Evolutionary conservation across 2,888 invertebrate species (phyloP).

Genomic region (Sinodicranocentrus sp.): DNA sequence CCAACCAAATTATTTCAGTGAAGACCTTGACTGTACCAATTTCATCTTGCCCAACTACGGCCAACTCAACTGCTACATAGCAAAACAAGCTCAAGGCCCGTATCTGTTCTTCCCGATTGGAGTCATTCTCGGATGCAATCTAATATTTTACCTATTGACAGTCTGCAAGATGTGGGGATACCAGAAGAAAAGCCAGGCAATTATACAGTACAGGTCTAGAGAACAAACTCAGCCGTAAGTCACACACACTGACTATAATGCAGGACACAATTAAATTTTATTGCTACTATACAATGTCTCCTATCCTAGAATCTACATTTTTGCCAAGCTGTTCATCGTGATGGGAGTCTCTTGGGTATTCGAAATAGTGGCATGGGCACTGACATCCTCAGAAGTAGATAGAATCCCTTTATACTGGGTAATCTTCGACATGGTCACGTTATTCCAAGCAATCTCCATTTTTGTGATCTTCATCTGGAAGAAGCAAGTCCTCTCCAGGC

Average conservation of each 20-base stretch:
- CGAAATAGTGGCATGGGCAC: constrained; percentile 61
- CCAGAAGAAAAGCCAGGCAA: constrained; percentile 60
- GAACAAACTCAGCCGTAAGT: constrained; percentile 66
- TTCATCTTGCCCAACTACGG: constrained; percentile 70
- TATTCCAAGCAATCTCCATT: constrained; percentile 64
- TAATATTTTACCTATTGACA: constrained; percentile 62
- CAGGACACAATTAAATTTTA: too few relatives aligned
- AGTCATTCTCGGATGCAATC: constrained; percentile 55
- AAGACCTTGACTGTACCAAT: constrained; percentile 66
- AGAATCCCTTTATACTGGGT: constrained; percentile 61
- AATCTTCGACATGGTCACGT: constrained; percentile 64
- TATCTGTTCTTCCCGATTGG: constrained; percentile 67
- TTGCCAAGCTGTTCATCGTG: constrained; percentile 66
- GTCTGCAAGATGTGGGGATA: constrained; percentile 68
- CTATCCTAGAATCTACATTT: constrained; percentile 51
- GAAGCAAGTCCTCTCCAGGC: constrained; percentile 46
- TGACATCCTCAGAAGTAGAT: neutral
- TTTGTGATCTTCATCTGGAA: constrained; percentile 68
- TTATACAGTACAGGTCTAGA: constrained; percentile 38
- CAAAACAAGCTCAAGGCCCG: constrained; percentile 67
- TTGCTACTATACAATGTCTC: neutral
- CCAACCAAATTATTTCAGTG: constrained; percentile 19
- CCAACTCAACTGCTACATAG: constrained; percentile 70
- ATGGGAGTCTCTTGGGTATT: constrained; percentile 71
- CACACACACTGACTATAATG: too few relatives aligned